These are phyloP conservation scores for Pristiophorus japonicus DNA, from an alignment of 2,113 vertebrate species.

Conservation along the genomic window DNA sequence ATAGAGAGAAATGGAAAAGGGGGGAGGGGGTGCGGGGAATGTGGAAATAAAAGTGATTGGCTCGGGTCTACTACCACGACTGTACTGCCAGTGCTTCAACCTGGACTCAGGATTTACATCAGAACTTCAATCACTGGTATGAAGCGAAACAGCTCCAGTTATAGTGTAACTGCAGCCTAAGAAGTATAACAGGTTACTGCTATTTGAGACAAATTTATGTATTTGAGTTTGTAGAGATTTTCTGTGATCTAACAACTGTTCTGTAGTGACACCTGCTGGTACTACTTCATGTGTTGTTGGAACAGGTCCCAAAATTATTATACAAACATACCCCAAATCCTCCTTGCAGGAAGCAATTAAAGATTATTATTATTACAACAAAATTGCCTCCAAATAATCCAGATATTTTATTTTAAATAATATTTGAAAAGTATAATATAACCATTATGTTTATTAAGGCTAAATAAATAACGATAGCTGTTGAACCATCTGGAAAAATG, in stretches of 20 bases:
- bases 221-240: not conserved
- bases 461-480: not conserved
- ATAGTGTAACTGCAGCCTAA: not conserved
- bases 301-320: not conserved
- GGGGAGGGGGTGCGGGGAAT: too few species aligned
- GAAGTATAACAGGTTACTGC: not conserved
- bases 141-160: not conserved
- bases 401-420: slow-evolving; percentile 17
- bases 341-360: slow-evolving; percentile 14
- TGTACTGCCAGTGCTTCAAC: not conserved
- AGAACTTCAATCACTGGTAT: not conserved
- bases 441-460: not conserved
- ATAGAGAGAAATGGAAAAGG: too few species aligned
- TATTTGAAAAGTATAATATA: not conserved
- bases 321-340: not conserved
- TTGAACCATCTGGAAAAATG: not conserved
- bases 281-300: not conserved
- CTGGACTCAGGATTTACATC: not conserved
- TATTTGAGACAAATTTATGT: not conserved
- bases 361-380: slow-evolving; percentile 27
- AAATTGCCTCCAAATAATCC: slow-evolving; percentile 15
- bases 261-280: slow-evolving; percentile 26
- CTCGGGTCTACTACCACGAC: not conserved
- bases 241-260: not conserved
- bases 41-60: too few species aligned